Evolutionary conservation across 2,888 invertebrate species (phyloP).

Genomic region (Encarsia formosa): DNA sequence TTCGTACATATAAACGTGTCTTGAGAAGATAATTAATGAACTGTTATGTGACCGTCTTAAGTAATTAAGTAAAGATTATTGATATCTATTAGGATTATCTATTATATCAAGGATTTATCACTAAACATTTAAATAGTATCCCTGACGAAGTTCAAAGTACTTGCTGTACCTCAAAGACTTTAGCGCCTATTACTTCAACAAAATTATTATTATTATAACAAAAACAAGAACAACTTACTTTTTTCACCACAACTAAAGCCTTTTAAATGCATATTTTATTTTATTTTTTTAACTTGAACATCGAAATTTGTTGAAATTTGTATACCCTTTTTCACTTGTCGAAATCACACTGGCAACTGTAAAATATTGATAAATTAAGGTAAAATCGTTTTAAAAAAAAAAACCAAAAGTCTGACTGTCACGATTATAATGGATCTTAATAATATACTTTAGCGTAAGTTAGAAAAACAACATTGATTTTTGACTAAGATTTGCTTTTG

Average conservation of each 20-base stretch:
- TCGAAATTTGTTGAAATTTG: too few relatives aligned
- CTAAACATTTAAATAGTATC: conserved; percentile 22
- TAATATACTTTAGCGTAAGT: conserved; percentile 13
- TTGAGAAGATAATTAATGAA: conserved; percentile 6
- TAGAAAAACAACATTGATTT: conserved; percentile 9
- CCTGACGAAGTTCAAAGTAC: conserved; percentile 30
- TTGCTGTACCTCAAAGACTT: conserved; percentile 27
- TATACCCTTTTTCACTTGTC: too few relatives aligned
- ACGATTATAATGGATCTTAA: conserved; percentile 20
- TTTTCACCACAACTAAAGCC: too few relatives aligned
- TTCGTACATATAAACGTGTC: not conserved
- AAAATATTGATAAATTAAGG: conserved; percentile 10
- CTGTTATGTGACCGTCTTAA: conserved; percentile 14
- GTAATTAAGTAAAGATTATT: conserved; percentile 22
- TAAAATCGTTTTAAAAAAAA: not conserved
- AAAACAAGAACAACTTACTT: too few relatives aligned
- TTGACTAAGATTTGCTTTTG: conserved; percentile 7
- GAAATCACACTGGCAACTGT: too few relatives aligned
- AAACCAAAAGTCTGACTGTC: conserved; percentile 1
- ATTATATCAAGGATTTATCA: too few relatives aligned
- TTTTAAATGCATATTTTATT: not conserved
- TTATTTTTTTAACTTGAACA: too few relatives aligned
- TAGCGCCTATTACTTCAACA: conserved; percentile 11
- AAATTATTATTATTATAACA: too few relatives aligned
- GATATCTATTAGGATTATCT: conserved; percentile 7